A percentile compares a stretch with the other conserved stretches of the same genome.
These are phyloP conservation scores for Microcebus tavaratra DNA, from an alignment of 2,113 vertebrate genomes.

Conservation along the genomic window DNA sequence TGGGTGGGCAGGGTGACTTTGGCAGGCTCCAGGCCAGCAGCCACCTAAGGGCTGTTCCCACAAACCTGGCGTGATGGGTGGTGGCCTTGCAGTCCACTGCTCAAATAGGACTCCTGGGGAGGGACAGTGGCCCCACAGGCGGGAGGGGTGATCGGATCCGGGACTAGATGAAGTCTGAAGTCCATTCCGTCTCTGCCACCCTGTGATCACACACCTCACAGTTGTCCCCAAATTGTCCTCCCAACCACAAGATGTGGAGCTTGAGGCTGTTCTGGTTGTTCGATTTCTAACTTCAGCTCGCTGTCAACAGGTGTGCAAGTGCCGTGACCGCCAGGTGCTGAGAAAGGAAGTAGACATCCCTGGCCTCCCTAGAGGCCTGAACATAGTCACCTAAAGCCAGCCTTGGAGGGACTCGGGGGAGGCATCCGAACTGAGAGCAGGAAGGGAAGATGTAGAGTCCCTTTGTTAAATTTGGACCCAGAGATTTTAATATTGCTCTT, in stretches of 20 bases:
- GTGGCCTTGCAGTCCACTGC: neutral
- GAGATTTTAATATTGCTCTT: neutral
- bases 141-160: too few species aligned
- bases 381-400: neutral
- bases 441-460: neutral
- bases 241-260: neutral
- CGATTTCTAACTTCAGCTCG: neutral
- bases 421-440: neutral
- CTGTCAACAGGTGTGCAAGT: neutral
- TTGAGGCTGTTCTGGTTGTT: neutral
- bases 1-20: neutral
- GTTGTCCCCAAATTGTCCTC: neutral
- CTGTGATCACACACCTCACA: neutral
- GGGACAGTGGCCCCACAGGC: neutral
- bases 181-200: neutral
- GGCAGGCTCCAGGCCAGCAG: neutral
- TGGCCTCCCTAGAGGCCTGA: neutral
- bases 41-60: neutral
- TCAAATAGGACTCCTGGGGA: neutral
- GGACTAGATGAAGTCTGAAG: neutral
- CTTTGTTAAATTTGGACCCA: neutral
- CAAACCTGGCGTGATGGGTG: neutral
- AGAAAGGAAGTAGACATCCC: neutral
- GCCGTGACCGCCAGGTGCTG: neutral
- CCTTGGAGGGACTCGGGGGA: neutral